phyloP scores from a whole-genome alignment of 92 coral and sea anemone species.

The Nematostella vectensis region DNA sequence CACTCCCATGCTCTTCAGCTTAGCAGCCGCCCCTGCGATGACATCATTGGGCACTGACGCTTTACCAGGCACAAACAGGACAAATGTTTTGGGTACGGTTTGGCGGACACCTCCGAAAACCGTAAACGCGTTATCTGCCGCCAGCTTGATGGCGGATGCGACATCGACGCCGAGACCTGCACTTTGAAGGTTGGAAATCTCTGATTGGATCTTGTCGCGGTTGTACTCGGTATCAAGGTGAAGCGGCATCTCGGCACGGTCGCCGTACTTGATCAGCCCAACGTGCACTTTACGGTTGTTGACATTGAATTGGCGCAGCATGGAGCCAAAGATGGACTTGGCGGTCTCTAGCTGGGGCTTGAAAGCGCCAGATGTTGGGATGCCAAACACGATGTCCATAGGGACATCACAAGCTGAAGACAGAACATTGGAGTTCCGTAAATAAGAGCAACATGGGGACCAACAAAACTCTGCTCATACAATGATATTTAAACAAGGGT shows the following conservation, averaged over 20 bases:
- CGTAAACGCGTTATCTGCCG: slow-evolving; percentile 58
- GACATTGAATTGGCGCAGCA: slow-evolving; percentile 27
- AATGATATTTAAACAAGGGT: too few relatives aligned
- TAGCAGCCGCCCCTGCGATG: slow-evolving; percentile 33
- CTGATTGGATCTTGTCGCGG: slow-evolving; percentile 11
- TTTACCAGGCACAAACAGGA: slow-evolving; percentile 57
- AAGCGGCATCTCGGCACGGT: slow-evolving; percentile 32
- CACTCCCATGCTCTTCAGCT: slow-evolving; percentile 74
- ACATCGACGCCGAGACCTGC: slow-evolving; percentile 40
- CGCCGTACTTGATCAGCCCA: slow-evolving; percentile 49
- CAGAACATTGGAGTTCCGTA: neutral
- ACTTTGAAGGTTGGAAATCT: slow-evolving; percentile 16
- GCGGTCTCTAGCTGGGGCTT: slow-evolving; percentile 15
- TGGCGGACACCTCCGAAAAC: slow-evolving; percentile 86
- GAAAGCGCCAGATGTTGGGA: slow-evolving; percentile 48
- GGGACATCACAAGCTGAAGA: slow-evolving; percentile 50
- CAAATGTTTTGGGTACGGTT: slow-evolving; percentile 59
- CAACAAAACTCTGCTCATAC: too few relatives aligned
- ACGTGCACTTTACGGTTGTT: slow-evolving; percentile 39
- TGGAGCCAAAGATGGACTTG: slow-evolving; percentile 28
- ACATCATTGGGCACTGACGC: slow-evolving; percentile 25
- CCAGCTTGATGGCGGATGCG: slow-evolving; percentile 49
- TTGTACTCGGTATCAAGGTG: slow-evolving; percentile 28
- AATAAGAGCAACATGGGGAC: too few relatives aligned
- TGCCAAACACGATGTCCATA: slow-evolving; percentile 61